Evolutionary conservation across 2,888 invertebrate species (phyloP).

Genomic region (Lasius platythorax): DNA sequence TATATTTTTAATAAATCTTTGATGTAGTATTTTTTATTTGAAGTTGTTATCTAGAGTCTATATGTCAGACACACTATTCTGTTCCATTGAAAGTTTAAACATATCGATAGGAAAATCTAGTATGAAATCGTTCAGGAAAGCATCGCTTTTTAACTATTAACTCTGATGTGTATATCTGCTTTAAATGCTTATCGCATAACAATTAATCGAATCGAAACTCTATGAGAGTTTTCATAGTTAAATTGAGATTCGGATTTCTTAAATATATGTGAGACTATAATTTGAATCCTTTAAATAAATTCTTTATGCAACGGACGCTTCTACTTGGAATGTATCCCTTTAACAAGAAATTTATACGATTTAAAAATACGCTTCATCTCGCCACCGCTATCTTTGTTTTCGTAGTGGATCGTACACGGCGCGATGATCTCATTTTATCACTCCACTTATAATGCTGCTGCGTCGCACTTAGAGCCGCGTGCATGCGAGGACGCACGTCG

Average conservation of each 20-base stretch:
- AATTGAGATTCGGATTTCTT: not conserved
- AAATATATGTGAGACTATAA: not conserved
- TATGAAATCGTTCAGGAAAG: not conserved
- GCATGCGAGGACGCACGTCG: constrained; percentile 60
- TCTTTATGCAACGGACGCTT: not conserved
- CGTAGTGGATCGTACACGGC: not conserved
- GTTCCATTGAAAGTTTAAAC: not conserved
- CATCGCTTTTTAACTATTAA: not conserved
- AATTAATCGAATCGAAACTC: not conserved
- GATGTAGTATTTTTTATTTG: not conserved
- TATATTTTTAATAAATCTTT: not conserved
- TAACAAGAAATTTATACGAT: not conserved
- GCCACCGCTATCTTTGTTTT: constrained; percentile 11
- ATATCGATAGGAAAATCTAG: not conserved
- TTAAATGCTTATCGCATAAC: not conserved
- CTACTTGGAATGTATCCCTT: not conserved
- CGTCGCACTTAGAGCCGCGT: constrained; percentile 62
- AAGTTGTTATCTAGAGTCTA: not conserved
- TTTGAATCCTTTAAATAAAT: not conserved
- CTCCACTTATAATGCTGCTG: constrained; percentile 76
- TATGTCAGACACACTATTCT: not conserved
- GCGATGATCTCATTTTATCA: constrained; percentile 84
- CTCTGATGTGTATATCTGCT: not conserved
- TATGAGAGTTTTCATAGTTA: not conserved
- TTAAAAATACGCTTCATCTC: not conserved